A percentile compares a stretch with the other conserved stretches of the same genome.
These are phyloP conservation scores for Nematostella vectensis DNA, from an alignment of 92 coral and sea anemone species.

Conservation along the genomic window DNA sequence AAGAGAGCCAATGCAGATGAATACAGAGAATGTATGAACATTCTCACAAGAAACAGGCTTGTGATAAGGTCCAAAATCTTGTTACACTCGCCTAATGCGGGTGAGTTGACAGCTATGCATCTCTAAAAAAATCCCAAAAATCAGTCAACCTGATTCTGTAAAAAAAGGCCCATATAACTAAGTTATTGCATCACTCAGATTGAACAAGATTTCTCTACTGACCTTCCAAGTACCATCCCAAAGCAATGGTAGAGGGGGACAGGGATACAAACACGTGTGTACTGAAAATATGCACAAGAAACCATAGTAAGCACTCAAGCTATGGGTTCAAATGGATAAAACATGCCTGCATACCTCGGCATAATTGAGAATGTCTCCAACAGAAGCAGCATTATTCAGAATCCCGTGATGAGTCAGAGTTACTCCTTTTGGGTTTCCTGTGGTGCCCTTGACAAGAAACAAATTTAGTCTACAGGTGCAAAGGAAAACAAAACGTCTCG, in stretches of 20 bases:
- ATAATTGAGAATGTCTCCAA: constrained; percentile 57
- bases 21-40: too few relatives aligned
- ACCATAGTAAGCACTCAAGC: not conserved
- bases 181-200: too few relatives aligned
- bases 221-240: constrained; percentile 99
- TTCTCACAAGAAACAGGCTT: too few relatives aligned
- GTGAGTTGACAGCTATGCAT: too few relatives aligned
- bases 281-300: constrained; percentile 25
- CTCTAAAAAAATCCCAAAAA: too few relatives aligned
- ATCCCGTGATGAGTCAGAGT: constrained; percentile 73
- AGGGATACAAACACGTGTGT: constrained; percentile 72
- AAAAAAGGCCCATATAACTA: too few relatives aligned
- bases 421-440: constrained; percentile 95
- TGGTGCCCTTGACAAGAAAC: constrained; percentile 67
- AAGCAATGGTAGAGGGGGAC: constrained; percentile 98
- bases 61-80: too few relatives aligned
- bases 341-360: too few relatives aligned
- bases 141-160: too few relatives aligned
- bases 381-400: constrained; percentile 62
- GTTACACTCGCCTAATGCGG: too few relatives aligned
- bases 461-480: not conserved
- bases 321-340: not conserved
- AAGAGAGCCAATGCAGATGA: too few relatives aligned
- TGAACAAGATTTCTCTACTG: too few relatives aligned
- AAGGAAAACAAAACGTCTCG: not conserved